Evolutionary conservation across 2,888 invertebrate genomes (phyloP).

Genomic region (Gari tellinella): DNA sequence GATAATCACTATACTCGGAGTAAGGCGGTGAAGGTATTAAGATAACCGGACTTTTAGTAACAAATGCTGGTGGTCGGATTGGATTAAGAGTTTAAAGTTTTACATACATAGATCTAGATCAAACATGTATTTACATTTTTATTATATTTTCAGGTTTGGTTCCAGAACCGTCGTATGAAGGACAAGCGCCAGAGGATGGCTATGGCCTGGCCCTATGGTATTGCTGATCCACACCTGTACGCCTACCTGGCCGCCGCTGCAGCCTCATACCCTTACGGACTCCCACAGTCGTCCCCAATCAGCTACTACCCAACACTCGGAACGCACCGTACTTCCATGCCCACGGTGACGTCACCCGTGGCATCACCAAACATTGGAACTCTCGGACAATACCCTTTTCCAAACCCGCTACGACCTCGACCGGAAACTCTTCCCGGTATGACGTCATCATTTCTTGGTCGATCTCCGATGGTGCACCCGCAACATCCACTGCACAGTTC

Average conservation of each 20-base stretch:
- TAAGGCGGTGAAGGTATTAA: too few species aligned
- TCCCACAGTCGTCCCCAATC: conserved; percentile 68
- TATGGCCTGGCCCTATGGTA: conserved; percentile 94
- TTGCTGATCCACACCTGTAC: conserved; percentile 93
- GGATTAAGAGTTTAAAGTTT: background rate
- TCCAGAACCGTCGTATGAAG: conserved; percentile 98
- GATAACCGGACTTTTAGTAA: too few species aligned
- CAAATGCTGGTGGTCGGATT: too few species aligned
- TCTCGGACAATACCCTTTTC: conserved; percentile 65
- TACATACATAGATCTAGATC: background rate
- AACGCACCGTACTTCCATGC: conserved; percentile 56
- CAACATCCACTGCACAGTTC: conserved; percentile 49
- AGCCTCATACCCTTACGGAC: conserved; percentile 76
- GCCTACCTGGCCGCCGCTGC: conserved; percentile 95
- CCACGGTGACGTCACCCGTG: conserved; percentile 45
- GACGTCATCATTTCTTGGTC: conserved; percentile 59
- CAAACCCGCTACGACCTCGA: conserved; percentile 65
- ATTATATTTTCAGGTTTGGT: conserved; percentile 88
- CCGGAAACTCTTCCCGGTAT: conserved; percentile 67
- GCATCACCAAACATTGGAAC: conserved; percentile 43
- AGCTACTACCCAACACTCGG: conserved; percentile 76
- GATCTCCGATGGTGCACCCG: conserved; percentile 32
- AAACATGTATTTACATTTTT: background rate
- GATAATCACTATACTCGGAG: too few species aligned
- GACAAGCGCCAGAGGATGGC: conserved; percentile 98